A percentile compares a stretch with the other conserved stretches of the same genome.
Evolutionary conservation across 2,888 invertebrate species (phyloP).

Genomic region (Neoaliturus tenellus): DNA sequence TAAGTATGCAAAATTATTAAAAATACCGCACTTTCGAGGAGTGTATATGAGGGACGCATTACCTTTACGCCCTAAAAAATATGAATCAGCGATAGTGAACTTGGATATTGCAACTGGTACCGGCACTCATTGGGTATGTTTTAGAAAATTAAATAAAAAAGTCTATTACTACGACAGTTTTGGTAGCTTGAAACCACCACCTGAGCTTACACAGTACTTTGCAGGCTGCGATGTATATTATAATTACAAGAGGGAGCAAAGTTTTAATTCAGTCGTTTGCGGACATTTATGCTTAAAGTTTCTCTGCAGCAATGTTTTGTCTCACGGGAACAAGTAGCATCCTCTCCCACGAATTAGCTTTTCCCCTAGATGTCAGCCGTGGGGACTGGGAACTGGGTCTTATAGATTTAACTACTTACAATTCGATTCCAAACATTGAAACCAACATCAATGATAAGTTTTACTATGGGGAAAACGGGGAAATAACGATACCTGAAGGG

Average conservation of each 20-base stretch:
- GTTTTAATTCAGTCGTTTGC: conserved; percentile 54
- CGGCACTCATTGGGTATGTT: conserved; percentile 70
- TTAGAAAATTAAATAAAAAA: conserved; percentile 67
- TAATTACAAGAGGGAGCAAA: conserved; percentile 57
- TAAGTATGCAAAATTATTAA: conserved; percentile 64
- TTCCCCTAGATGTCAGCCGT: background rate
- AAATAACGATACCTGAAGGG: background rate
- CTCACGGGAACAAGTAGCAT: conserved; percentile 63
- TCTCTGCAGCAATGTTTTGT: conserved; percentile 62
- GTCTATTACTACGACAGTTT: conserved; percentile 70
- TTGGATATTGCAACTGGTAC: conserved; percentile 65
- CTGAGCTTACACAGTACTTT: conserved; percentile 43
- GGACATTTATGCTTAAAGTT: conserved; percentile 60
- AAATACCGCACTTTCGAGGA: conserved; percentile 69
- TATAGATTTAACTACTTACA: background rate
- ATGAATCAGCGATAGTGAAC: conserved; percentile 68
- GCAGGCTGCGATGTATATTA: conserved; percentile 53
- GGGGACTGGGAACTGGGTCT: background rate
- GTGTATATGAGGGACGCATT: conserved; percentile 71
- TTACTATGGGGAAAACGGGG: background rate
- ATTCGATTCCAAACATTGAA: conserved; percentile 2
- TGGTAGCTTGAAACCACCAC: conserved; percentile 69
- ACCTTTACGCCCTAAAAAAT: conserved; percentile 65
- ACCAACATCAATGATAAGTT: background rate
- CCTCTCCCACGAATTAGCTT: too few species aligned